phyloP scores from a whole-genome alignment of 2,797 vertebrate species.

The Harpagifer antarcticus region DNA sequence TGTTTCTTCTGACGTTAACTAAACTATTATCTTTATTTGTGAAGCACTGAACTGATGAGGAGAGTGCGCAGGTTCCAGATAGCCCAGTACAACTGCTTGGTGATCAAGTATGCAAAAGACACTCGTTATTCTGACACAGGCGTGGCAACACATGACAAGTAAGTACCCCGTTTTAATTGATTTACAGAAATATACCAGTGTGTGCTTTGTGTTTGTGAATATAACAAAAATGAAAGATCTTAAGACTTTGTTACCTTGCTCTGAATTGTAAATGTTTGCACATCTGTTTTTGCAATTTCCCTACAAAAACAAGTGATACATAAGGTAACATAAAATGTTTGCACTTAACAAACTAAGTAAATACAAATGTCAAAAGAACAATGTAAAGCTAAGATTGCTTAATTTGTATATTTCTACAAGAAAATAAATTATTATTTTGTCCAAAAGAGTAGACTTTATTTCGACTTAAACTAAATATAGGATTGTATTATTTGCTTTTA shows the following conservation, averaged over 20 bases:
- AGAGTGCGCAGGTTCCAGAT: conserved; percentile 94
- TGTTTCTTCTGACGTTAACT: neutral
- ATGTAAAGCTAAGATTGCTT: neutral
- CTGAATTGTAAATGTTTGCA: neutral
- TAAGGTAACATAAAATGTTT: neutral
- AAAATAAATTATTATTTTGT: neutral
- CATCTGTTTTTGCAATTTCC: neutral
- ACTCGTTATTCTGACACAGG: conserved; percentile 86
- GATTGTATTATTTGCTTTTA: neutral
- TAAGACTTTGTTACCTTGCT: neutral
- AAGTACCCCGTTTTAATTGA: conserved; percentile 42
- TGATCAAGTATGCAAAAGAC: conserved; percentile 95
- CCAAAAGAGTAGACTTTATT: neutral
- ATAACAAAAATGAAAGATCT: neutral
- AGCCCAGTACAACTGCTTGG: conserved; percentile 92
- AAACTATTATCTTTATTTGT: neutral
- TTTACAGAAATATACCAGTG: neutral
- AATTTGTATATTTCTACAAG: neutral
- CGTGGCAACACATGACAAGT: conserved; percentile 94
- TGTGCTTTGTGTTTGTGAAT: neutral
- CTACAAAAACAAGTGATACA: neutral
- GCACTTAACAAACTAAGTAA: neutral
- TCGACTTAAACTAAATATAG: neutral
- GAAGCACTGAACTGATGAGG: conserved; percentile 95
- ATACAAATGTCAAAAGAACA: neutral